These are phyloP conservation scores for Parazoanthus swiftii DNA, from an alignment of 92 coral and sea anemone species.

Conservation along the genomic window DNA sequence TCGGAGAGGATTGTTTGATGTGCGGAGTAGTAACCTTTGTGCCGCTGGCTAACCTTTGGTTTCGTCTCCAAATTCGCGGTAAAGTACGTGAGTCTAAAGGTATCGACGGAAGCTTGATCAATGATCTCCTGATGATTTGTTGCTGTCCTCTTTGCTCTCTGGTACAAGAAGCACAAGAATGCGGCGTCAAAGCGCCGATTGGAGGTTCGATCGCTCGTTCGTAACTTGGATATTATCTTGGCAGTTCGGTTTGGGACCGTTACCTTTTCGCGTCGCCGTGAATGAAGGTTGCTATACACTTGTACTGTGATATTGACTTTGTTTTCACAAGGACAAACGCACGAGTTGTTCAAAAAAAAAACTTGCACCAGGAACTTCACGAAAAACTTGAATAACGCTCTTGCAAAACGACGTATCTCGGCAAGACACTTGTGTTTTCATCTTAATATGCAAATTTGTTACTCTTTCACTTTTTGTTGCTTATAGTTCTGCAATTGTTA, in stretches of 20 bases:
- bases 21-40: constrained; percentile 80
- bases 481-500: neutral
- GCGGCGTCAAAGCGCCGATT: constrained; percentile 92
- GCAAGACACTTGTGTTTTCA: neutral
- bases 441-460: neutral
- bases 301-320: too few species aligned
- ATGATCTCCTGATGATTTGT: constrained; percentile 75
- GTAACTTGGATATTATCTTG: constrained; percentile 4
- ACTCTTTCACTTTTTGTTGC: neutral
- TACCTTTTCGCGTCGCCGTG: neutral
- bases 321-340: neutral
- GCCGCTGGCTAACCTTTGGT: constrained; percentile 82
- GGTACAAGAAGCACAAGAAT: constrained; percentile 88
- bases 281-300: neutral
- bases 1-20: constrained; percentile 94
- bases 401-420: neutral
- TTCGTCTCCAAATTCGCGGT: constrained; percentile 74
- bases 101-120: constrained; percentile 70
- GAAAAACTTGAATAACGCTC: neutral
- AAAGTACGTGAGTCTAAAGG: constrained; percentile 92
- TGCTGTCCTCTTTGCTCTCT: constrained; percentile 83
- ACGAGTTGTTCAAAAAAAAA: neutral
- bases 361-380: neutral
- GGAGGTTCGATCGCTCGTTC: constrained; percentile 90
- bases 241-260: neutral